Conservation (phyloP, 2,113 vertebrate species). For the Corydoras sp. region DNA sequence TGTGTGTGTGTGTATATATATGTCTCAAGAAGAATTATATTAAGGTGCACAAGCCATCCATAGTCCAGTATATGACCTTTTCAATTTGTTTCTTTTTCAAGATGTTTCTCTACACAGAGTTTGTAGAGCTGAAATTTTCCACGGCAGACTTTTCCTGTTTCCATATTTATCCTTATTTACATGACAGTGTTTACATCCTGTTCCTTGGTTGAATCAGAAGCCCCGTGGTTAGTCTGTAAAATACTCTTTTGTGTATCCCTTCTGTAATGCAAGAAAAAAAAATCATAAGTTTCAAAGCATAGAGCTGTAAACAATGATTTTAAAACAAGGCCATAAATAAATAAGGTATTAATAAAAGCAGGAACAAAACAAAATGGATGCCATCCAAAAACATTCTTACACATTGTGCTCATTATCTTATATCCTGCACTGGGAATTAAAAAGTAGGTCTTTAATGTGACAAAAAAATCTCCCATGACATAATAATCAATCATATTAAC, state of each 20-base stretch:
- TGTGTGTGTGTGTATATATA: no score
- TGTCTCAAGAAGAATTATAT: no score
- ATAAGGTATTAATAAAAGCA: not conserved
- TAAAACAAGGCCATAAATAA: not conserved
- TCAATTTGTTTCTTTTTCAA: no score
- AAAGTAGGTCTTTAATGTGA: no score
- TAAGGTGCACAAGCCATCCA: not conserved
- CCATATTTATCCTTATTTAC: constrained; percentile 18
- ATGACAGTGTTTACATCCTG: constrained; percentile 3
- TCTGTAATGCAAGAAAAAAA: constrained; percentile 60
- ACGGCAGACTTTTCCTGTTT: not conserved
- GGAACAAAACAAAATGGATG: not conserved
- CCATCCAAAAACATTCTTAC: not conserved
- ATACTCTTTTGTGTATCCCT: constrained; percentile 48
- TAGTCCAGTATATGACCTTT: no score
- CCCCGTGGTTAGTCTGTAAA: constrained; percentile 36
- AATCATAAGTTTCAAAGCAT: no score
- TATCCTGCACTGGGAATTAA: not conserved
- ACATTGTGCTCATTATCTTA: not conserved
- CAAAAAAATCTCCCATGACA: no score
- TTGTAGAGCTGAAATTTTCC: constrained; percentile 2
- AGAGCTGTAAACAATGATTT: no score
- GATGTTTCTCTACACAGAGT: no score
- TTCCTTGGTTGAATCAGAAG: constrained; percentile 19
- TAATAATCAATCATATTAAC: no score